These are phyloP conservation scores for Dryoscopus gambensis DNA, from an alignment of 2,113 vertebrate species.

Conservation along the genomic window DNA sequence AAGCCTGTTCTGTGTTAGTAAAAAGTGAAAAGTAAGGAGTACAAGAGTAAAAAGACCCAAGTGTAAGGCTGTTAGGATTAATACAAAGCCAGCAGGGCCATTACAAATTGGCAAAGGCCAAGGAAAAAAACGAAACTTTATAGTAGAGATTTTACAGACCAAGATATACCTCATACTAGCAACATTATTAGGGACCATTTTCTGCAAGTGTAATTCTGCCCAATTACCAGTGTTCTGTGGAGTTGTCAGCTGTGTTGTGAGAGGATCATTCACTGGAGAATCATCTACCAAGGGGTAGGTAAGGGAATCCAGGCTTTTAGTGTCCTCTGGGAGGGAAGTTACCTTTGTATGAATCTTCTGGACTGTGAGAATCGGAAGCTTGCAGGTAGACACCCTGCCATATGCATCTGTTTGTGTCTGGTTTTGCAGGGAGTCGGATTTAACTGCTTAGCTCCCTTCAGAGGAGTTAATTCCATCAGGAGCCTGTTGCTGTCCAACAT, in stretches of 20 bases:
- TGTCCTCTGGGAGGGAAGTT: background rate
- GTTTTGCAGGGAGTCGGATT: background rate
- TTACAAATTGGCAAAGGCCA: background rate
- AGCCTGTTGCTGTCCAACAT: background rate
- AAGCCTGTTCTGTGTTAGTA: background rate
- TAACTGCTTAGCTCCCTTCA: background rate
- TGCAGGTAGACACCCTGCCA: accelerated
- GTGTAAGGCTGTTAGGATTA: background rate
- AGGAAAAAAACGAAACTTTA: background rate
- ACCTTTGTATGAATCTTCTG: background rate
- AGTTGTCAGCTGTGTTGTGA: background rate
- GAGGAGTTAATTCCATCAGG: background rate
- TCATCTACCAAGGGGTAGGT: background rate
- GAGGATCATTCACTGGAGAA: background rate
- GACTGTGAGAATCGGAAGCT: background rate
- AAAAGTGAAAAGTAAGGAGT: background rate
- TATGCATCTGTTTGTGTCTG: background rate
- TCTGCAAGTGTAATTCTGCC: background rate
- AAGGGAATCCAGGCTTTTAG: background rate
- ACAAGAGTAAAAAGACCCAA: background rate
- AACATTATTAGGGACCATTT: background rate
- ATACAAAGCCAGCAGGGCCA: background rate
- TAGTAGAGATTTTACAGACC: background rate
- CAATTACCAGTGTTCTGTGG: background rate
- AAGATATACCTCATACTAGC: background rate